A percentile compares a stretch with the other conserved stretches of the same genome.
Evolutionary conservation across 2,113 vertebrate species (phyloP).

Genomic region (Rhabdornis inornatus): DNA sequence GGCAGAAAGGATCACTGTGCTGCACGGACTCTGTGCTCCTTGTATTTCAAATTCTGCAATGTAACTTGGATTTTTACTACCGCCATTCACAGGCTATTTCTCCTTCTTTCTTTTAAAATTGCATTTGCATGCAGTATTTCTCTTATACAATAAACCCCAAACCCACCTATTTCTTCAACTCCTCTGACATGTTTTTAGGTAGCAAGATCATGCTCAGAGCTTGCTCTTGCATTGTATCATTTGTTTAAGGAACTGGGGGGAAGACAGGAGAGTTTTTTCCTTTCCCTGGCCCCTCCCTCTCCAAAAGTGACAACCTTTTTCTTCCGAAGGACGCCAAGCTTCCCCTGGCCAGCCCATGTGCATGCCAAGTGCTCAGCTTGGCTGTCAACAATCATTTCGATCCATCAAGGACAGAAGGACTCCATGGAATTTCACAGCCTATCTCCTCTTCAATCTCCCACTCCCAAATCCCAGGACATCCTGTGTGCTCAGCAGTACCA

Average conservation of each 20-base stretch:
- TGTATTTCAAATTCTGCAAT: background rate
- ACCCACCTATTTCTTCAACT: background rate
- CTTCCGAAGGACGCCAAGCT: background rate
- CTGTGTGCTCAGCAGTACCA: background rate
- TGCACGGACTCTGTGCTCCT: background rate
- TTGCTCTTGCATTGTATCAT: background rate
- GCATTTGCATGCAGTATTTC: background rate
- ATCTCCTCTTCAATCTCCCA: background rate
- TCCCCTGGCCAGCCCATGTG: background rate
- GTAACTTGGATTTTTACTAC: background rate
- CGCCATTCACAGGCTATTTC: background rate
- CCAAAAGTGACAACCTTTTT: background rate
- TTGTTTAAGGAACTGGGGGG: background rate
- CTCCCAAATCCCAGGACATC: background rate
- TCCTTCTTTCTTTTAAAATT: background rate
- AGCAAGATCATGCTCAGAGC: background rate
- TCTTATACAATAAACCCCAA: background rate
- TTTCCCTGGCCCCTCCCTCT: background rate
- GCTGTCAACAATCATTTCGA: background rate
- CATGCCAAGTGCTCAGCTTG: background rate
- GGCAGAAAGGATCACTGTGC: background rate
- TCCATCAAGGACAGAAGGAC: background rate
- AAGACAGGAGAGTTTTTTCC: background rate
- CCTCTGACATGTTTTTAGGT: background rate
- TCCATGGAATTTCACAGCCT: background rate